A percentile compares a stretch with the other conserved stretches of the same genome.
Evolutionary conservation across 2,113 vertebrate genomes (phyloP).

Genomic region (Sapajus apella): DNA sequence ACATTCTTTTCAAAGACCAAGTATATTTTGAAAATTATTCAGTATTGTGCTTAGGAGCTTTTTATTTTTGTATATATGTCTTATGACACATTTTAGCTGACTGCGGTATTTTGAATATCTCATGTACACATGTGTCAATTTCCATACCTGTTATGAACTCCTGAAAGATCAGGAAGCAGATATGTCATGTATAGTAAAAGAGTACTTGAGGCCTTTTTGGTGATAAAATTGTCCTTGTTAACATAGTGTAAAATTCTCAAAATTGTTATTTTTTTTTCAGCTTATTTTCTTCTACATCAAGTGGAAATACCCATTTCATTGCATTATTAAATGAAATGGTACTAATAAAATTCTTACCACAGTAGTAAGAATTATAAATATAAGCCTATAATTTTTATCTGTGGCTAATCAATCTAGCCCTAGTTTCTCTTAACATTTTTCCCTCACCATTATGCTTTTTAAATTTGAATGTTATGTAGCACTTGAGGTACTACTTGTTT

Average conservation of each 20-base stretch:
- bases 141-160: background rate
- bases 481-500: background rate
- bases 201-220: background rate
- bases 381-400: background rate
- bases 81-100: background rate
- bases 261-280: background rate
- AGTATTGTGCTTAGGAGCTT: background rate
- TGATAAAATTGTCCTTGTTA: constrained; percentile 13
- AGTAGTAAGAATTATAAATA: background rate
- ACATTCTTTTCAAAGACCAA: background rate
- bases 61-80: background rate
- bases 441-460: background rate
- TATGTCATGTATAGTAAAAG: background rate
- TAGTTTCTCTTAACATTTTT: background rate
- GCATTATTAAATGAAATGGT: constrained; percentile 16
- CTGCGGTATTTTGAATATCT: background rate
- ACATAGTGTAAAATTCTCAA: background rate
- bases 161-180: background rate
- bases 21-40: background rate
- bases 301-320: background rate
- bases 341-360: background rate
- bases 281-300: background rate
- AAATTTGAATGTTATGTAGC: background rate
- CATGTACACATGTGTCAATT: background rate
- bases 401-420: background rate